phyloP scores from a whole-genome alignment of 1,140 invertebrate genomes.

The Pararge aegeria region DNA sequence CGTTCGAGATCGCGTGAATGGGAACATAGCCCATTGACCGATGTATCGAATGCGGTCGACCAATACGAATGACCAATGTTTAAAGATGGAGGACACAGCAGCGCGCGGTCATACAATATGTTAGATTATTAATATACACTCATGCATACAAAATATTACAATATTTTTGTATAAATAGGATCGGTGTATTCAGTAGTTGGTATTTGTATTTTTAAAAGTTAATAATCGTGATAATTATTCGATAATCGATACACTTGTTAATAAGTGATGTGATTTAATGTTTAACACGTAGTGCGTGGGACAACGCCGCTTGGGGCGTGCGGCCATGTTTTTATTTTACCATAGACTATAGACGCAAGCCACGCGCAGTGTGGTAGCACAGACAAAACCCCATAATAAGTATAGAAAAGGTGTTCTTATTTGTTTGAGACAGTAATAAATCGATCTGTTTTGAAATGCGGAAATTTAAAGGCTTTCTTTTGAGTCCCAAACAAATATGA shows the following conservation, averaged over 20 bases:
- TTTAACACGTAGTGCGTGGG: slow-evolving; percentile 52
- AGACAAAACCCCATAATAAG: slow-evolving; percentile 12
- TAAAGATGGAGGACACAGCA: slow-evolving; percentile 41
- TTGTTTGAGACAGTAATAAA: too few species aligned
- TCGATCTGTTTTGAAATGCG: too few species aligned
- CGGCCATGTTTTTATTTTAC: slow-evolving; percentile 50
- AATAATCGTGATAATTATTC: slow-evolving; percentile 53
- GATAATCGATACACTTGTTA: slow-evolving; percentile 43
- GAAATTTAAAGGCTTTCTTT: too few species aligned
- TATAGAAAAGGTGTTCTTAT: background rate
- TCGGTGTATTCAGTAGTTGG: slow-evolving; percentile 74
- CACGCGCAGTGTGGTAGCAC: slow-evolving; percentile 20
- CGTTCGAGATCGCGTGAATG: too few species aligned
- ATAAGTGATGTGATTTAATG: slow-evolving; percentile 61
- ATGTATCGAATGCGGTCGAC: too few species aligned
- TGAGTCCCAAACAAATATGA: too few species aligned
- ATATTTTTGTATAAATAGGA: slow-evolving; percentile 76
- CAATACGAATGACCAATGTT: slow-evolving; percentile 21
- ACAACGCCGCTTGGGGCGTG: slow-evolving; percentile 65
- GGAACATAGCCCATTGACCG: too few species aligned
- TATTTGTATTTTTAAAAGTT: slow-evolving; percentile 64
- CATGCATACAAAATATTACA: slow-evolving; percentile 66
- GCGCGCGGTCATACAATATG: slow-evolving; percentile 54
- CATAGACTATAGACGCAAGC: slow-evolving; percentile 11
- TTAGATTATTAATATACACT: slow-evolving; percentile 66